These are phyloP conservation scores for Volucella zonaria DNA, from an alignment of 2,888 invertebrate genomes.

Conservation along the genomic window DNA sequence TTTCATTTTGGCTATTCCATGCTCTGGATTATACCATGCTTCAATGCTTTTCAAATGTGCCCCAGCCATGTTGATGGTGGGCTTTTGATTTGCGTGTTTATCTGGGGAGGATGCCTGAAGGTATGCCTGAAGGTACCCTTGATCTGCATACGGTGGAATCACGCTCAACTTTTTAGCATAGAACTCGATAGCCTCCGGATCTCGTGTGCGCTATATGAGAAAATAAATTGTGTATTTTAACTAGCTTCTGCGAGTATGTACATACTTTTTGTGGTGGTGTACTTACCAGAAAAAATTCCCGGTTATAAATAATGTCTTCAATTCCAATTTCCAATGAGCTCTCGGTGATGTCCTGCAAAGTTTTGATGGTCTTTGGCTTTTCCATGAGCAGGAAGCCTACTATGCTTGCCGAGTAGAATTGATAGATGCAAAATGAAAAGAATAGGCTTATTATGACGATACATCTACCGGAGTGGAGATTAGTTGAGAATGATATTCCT, in stretches of 20 bases:
- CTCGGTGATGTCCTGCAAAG: constrained; percentile 84
- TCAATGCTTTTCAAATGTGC: constrained; percentile 78
- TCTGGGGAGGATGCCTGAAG: constrained; percentile 23
- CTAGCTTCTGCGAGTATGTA: constrained; percentile 24
- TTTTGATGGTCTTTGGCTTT: constrained; percentile 85
- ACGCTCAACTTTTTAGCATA: constrained; percentile 85
- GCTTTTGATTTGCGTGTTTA: constrained; percentile 8
- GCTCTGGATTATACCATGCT: constrained; percentile 83
- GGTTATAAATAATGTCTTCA: constrained; percentile 86
- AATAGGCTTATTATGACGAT: constrained; percentile 84
- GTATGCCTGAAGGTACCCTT: constrained; percentile 13
- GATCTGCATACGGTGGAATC: constrained; percentile 74
- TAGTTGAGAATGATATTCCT: constrained; percentile 79
- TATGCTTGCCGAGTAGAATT: constrained; percentile 88
- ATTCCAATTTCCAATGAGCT: constrained; percentile 85
- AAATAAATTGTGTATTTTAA: constrained; percentile 6
- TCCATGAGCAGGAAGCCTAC: constrained; percentile 87
- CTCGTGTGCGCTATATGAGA: constrained; percentile 85
- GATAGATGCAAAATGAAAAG: constrained; percentile 86
- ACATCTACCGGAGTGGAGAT: constrained; percentile 83
- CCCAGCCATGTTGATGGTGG: constrained; percentile 72
- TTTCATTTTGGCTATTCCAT: constrained; percentile 85
- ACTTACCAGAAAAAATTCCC: constrained; percentile 86
- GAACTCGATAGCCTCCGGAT: constrained; percentile 85
- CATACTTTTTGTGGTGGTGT: background rate